Conservation (phyloP, 37 sponge, comb jelly and placozoan species). For the Aplysina aerophoba region DNA sequence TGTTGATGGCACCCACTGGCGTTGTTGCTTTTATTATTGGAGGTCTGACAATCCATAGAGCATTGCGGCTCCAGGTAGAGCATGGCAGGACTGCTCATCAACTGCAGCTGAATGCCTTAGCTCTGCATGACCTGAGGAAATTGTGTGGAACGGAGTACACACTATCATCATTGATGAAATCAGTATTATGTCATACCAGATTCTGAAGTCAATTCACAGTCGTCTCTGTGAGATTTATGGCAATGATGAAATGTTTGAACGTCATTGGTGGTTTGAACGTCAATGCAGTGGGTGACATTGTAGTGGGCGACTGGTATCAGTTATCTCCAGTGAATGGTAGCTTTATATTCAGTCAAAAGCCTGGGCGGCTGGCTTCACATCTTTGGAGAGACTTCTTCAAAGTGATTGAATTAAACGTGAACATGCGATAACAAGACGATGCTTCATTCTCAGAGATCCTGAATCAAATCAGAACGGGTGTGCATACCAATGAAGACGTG, state of each 20-base stretch:
- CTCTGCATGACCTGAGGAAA: background rate
- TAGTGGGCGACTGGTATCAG: background rate
- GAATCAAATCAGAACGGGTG: background rate
- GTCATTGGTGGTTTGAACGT: constrained; percentile 8
- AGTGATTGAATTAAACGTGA: background rate
- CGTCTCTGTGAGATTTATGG: constrained; percentile 8
- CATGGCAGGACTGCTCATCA: background rate
- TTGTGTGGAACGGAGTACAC: constrained; percentile 3
- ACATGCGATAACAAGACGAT: background rate
- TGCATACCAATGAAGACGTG: background rate
- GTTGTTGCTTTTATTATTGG: constrained; percentile 40
- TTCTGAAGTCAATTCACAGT: constrained; percentile 1
- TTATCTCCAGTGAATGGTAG: background rate
- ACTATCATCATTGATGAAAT: constrained; percentile 36
- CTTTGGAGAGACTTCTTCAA: background rate
- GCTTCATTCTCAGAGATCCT: constrained; percentile 2
- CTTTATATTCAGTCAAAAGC: background rate
- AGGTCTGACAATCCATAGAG: constrained; percentile 6
- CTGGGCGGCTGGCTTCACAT: background rate
- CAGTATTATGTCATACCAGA: constrained; percentile 16
- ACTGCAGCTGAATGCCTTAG: background rate
- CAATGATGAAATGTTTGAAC: background rate
- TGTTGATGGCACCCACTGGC: constrained; percentile 19
- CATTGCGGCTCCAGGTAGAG: background rate
- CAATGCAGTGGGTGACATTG: background rate